Base-by-base conservation (phyloP, 1,140 invertebrate species). In the Drosophila hydei region DNA sequence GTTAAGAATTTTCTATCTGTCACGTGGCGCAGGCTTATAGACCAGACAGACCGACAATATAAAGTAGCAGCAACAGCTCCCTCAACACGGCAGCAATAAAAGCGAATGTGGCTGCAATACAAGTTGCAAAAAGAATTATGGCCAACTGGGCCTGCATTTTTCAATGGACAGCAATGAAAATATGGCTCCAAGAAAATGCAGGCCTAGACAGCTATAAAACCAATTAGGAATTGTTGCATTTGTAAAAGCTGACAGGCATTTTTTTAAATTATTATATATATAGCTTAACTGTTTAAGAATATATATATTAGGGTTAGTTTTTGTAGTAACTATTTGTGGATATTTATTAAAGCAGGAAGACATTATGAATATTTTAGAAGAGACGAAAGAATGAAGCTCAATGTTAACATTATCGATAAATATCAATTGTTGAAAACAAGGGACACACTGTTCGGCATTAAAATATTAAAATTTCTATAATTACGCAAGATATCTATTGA, bases 111-210 rank as follows among this genome's bases (percentile, higher is more conserved):
- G 42, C 30, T 47, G 60, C 33, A 55, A 59, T 19, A 55, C 45
- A 47, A 54, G 21, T 51, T 69, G 9, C 23, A 45, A 5, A 16
- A 69, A 79, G 56, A 84, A 72, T 79, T 72, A 79, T 64, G 30
- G 27, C 48, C 60, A 56, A 63, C 55, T 43, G 21, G 38, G 45
- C 21, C 18, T 45, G 60, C 21, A 47, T 65, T 72, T 71, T 51
- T 61, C 60, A 61, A 61, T 61, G 36, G 58, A 21, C 50, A 42
- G 45, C 19, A 16, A 16, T 2, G 25, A 51, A 51, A 51, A 51
- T 51, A 25, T 51, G 3, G 48, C 14, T 16, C 4, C 25, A 12
- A 12, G 6, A 51, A 18, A 51, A 51, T 16, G 23, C 47, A 18
- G 2, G 25, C 48, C 14, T 6, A 30, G 48, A 14, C 48, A 30